A percentile compares a stretch with the other conserved stretches of the same genome.
These are phyloP conservation scores for Leptinotarsa undecemlineata DNA, from an alignment of 1,140 invertebrate genomes.

Conservation along the genomic window DNA sequence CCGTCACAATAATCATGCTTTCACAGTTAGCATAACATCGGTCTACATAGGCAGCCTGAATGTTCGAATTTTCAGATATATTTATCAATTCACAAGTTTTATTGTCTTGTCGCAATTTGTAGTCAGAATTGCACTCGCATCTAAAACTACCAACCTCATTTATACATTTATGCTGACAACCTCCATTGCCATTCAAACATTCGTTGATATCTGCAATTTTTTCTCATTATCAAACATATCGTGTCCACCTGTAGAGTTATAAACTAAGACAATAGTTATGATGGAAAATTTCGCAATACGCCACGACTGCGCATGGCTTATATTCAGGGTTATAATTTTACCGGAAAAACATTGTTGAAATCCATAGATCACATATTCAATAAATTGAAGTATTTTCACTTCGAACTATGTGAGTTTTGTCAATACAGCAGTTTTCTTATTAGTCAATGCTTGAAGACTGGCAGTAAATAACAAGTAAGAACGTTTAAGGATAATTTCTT, in stretches of 20 bases:
- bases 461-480: too few species aligned
- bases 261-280: not conserved
- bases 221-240: not conserved
- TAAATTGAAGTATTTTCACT: too few species aligned
- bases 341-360: too few species aligned
- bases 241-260: not conserved
- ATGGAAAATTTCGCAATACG: not conserved
- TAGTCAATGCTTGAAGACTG: too few species aligned
- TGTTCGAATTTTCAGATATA: conserved; percentile 42
- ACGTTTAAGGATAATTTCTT: too few species aligned
- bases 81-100: conserved; percentile 60
- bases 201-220: conserved; percentile 68
- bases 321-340: not conserved
- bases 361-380: too few species aligned
- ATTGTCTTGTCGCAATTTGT: conserved; percentile 61
- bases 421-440: too few species aligned
- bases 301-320: not conserved
- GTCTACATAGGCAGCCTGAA: conserved; percentile 56
- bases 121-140: conserved; percentile 62
- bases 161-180: conserved; percentile 65
- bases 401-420: too few species aligned
- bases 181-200: conserved; percentile 64
- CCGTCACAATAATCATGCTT: conserved; percentile 60
- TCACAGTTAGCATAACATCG: conserved; percentile 66
- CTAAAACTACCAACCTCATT: conserved; percentile 63